Conservation (phyloP, 2,888 invertebrate species). For the Ornithoptera alexandrae region DNA sequence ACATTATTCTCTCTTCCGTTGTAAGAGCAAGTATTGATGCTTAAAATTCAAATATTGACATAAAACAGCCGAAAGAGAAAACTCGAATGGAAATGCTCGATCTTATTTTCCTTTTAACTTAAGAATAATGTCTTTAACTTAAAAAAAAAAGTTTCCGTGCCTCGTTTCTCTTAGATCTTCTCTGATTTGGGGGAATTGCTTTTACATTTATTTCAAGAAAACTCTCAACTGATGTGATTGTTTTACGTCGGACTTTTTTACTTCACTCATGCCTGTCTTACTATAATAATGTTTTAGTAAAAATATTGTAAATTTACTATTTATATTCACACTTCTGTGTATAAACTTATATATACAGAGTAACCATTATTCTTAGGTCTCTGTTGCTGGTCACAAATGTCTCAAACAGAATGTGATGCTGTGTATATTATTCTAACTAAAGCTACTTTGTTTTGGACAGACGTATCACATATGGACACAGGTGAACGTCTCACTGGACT, state of each 20-base stretch:
- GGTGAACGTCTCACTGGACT: too few relatives aligned
- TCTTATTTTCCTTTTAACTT: neutral
- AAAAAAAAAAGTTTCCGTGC: constrained; percentile 3
- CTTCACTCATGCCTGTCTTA: neutral
- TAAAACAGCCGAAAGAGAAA: neutral
- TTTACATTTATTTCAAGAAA: constrained; percentile 13
- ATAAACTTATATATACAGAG: too few relatives aligned
- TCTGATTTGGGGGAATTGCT: constrained; percentile 18
- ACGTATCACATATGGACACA: too few relatives aligned
- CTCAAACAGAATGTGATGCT: too few relatives aligned
- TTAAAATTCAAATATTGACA: neutral
- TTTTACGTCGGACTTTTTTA: constrained; percentile 10
- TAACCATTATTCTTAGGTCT: too few relatives aligned
- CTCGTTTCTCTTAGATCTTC: constrained; percentile 5
- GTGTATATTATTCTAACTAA: too few relatives aligned
- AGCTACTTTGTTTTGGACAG: too few relatives aligned
- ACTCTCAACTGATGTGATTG: constrained; percentile 7
- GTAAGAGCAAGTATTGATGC: neutral
- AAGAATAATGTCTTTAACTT: neutral
- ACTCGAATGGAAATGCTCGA: neutral
- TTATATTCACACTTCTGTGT: too few relatives aligned
- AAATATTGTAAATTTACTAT: too few relatives aligned
- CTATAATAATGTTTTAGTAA: too few relatives aligned
- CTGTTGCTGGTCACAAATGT: too few relatives aligned
- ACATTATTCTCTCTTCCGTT: neutral